Base-by-base conservation (phyloP, 2,797 vertebrate genomes). In the Coccyzus lansbergi region DNA sequence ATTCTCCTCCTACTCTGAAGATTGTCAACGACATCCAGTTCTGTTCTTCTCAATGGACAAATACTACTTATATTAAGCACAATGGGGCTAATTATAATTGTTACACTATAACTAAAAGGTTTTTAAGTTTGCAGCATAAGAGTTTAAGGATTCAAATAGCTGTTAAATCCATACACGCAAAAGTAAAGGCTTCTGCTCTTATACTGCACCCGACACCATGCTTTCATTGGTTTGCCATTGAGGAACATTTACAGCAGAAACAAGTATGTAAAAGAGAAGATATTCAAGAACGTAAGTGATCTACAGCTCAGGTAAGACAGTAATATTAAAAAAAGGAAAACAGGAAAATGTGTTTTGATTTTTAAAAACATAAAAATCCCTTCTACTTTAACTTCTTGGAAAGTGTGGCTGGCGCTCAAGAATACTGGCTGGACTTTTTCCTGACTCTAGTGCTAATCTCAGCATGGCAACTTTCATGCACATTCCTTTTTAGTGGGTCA, bases 351-450 rank as follows among this genome's bases (percentile, higher is more conserved):
- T 19, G 34, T 14, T 74, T 53, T 4, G 3, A 18, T 67, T 62
- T 88, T 90, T 70, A 74, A 53, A 91, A 62, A 36, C 2, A 7
- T 26, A 88, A 80, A 15, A 76, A 55, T 34, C 68, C 14, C 34
- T 86, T 77, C 52, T 71, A 62, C 85, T 84, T 90, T 79, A 88
- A 91, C 46, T 92, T 91, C 74, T 83, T 87, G 79, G 85, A 64
- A 94, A 89, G 72, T 6, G 10, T 60, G 71, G 29, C 78, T 62
- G 38, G 28, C 44, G 93, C 83, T 65, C 60, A 94, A 62, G 51
- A 94, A 79, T 86, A 64, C 86, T 75, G 48, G n/a, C 58, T 91
- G 88, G 88, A 71, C 31, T 42, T 90, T 51, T 88, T 93, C 60
- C 64, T 84, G 68, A 68, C 44, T 4, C 1, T 42, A 72, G 67